Base-by-base conservation (phyloP, 2,113 vertebrate species). In the Synodontis membranacea region DNA sequence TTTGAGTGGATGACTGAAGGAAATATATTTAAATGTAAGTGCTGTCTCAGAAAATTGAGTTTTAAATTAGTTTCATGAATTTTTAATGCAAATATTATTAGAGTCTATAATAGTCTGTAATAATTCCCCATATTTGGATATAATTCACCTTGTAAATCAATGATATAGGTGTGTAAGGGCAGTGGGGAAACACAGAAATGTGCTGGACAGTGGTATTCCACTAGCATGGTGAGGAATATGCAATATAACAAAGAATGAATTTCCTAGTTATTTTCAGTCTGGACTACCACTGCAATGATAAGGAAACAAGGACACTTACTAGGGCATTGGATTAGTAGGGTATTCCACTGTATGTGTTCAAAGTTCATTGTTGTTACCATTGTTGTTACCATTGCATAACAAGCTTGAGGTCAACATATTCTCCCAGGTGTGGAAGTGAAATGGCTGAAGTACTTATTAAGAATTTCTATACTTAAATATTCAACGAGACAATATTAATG, bases 1-100 rank as follows among this genome's bases (percentile, higher is more conserved):
- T 5, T 25, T 58, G 54, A 58, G 54, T 58, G 54, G 6, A 58
- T 84, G 60, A 12, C 28, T 58, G 70, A 58, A 79, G 70, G 83
- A 85, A 84, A 21, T 50, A 60, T 54, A 82, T 83, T 64, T 62
- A 74, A 75, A 9, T 62, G 9, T 62, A n/a, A 60, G 2, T 60
- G 58, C 2, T n/a, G 60, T 14, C 11, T n/a, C 54, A 58, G 54
- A 25, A 58, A 58, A 58, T 58, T 21, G 54, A 58, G 5, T 23
- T 50, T 7, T 46, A 52, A 52, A 52, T 15, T 52, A 15, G 50
- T 23, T 9, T 8, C 5, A 21, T 58, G 21, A 19, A 58, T 58
- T 72, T 75, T 44, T 75, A 48, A 75, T n/a, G 48, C 42, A 48
- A 48, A 75, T 11, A 48, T 46, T 28, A 75, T 48, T 50, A 76